Conservation (phyloP, 2,113 vertebrate species). For the Alethe diademata region DNA sequence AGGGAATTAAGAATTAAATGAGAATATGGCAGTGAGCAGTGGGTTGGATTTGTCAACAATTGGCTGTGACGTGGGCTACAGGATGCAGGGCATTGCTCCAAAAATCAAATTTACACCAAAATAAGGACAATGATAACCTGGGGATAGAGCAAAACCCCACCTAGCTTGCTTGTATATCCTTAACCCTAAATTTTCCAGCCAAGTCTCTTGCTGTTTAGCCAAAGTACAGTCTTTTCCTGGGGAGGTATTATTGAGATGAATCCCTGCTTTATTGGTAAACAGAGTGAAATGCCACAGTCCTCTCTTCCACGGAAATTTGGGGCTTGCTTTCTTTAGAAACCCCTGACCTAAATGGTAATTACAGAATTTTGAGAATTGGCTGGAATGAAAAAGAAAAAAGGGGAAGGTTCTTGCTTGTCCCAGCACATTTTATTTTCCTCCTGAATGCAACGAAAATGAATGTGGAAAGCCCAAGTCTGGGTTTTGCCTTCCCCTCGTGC, state of each 20-base stretch:
- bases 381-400: neutral
- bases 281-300: fast-evolving
- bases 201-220: neutral
- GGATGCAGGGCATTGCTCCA: fast-evolving
- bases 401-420: neutral
- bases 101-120: neutral
- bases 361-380: neutral
- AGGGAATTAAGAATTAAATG: neutral
- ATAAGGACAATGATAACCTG: neutral
- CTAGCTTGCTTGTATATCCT: neutral
- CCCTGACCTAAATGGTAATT: neutral
- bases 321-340: neutral
- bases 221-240: neutral
- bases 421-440: neutral
- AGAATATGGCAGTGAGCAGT: neutral
- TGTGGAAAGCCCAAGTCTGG: neutral
- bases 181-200: neutral
- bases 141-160: fast-evolving
- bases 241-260: neutral
- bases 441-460: neutral
- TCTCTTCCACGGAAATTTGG: neutral
- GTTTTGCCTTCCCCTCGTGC: neutral
- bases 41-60: neutral
- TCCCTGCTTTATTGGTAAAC: neutral
- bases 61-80: fast-evolving